Base-by-base conservation (phyloP, 2,113 vertebrate genomes). In the Vulpes ferrilata region DNA sequence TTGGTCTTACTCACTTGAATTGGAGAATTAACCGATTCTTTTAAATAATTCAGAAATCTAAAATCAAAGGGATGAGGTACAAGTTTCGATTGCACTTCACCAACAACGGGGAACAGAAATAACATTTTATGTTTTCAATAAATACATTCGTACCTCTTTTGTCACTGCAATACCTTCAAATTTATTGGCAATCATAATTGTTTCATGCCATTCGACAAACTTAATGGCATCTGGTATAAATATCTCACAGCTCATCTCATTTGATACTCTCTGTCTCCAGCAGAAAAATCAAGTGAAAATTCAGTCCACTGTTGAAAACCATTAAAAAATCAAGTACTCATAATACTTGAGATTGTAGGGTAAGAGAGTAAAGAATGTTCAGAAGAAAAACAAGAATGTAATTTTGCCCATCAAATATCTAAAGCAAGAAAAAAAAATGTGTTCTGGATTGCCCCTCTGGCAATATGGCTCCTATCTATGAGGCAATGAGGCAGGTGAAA, bases 21-120 rank as follows among this genome's bases (percentile, higher is more conserved):
- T 92, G 64, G 96, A 98, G 97, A 98, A 98, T 98, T 97, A 92
- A 98, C 74, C 11, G 10, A 98, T 97, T 98, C 92, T 95, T 97
- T 97, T 78, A 91, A 96, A 98, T 97, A 97, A 97, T 83, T 96
- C 25, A 59, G 88, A 98, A 96, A 94, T 78, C 96, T 96, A 88
- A 96, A 92, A 95, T 78, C 86, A 80, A 97, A 98, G 97, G 59
- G 53, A 71, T 87, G 32, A 48, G 81, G 84, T 85, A n/a, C 86
- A 96, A 88, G 51, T 93, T 94, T 76, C 22, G 87, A 92, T 16
- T 96, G 55, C 62, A 78, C 60, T 95, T 10, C 67, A 67, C 30
- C 53, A 30, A 81, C 38, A 32, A 17, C 0, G 17, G 43, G 15
- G 8, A 25, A 15, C 95, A 22, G 0, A 9, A 97, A 93, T 96